Evolutionary conservation across 92 coral and sea anemone species (phyloP).

Genomic region (Epizoanthus stellaris): DNA sequence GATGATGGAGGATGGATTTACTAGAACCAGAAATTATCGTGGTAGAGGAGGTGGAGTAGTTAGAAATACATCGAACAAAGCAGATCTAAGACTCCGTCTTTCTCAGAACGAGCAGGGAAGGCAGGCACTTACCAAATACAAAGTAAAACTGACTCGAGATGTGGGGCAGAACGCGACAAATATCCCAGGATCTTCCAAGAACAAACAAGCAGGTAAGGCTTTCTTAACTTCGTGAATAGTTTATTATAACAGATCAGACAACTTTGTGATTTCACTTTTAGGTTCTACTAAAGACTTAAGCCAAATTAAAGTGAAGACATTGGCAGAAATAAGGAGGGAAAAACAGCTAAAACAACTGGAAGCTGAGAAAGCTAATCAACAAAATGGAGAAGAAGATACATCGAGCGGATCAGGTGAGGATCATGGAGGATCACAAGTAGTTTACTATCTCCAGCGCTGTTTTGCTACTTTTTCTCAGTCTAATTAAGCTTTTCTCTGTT

Average conservation of each 20-base stretch:
- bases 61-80: background rate
- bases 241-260: background rate
- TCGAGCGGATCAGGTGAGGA: slow-evolving; percentile 1
- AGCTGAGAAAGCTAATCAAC: background rate
- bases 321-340: slow-evolving; percentile 80
- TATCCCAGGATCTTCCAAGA: background rate
- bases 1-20: slow-evolving; percentile 12
- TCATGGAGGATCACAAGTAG: too few species aligned
- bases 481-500: too few species aligned
- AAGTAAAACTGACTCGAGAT: background rate
- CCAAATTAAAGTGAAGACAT: slow-evolving; percentile 71
- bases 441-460: too few species aligned
- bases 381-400: slow-evolving; percentile 5
- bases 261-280: background rate
- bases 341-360: slow-evolving; percentile 24
- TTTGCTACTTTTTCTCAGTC: too few species aligned
- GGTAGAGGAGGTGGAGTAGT: slow-evolving; percentile 9
- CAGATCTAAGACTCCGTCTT: slow-evolving; percentile 14
- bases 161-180: too few species aligned
- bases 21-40: background rate
- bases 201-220: background rate
- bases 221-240: background rate
- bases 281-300: slow-evolving; percentile 12
- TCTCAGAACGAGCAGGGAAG: slow-evolving; percentile 8
- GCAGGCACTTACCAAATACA: background rate